Conservation (phyloP, 2,113 vertebrate genomes). For the Lophura nycthemera region DNA sequence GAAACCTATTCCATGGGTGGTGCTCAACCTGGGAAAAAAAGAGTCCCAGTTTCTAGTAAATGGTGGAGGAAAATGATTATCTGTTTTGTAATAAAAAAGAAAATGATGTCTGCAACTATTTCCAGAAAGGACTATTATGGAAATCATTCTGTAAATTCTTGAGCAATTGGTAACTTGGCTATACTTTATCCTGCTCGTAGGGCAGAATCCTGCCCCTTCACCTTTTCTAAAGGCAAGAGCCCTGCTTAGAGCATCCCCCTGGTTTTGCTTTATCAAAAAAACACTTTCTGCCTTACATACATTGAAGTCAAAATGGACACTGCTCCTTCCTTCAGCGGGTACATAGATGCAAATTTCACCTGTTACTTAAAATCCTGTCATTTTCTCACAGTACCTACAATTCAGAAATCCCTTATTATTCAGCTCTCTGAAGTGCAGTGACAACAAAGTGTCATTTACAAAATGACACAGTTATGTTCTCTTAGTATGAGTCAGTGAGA, state of each 20-base stretch:
- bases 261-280: background rate
- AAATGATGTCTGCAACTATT: background rate
- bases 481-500: background rate
- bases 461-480: background rate
- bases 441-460: background rate
- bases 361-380: constrained; percentile 1
- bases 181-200: background rate
- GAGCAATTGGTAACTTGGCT: background rate
- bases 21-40: background rate
- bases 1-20: accelerated
- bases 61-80: background rate
- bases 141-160: background rate
- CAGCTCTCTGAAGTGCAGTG: background rate
- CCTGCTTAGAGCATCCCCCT: background rate
- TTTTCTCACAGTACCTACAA: background rate
- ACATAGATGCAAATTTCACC: background rate
- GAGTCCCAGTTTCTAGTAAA: background rate
- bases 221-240: background rate
- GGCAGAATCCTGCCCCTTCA: background rate
- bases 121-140: background rate
- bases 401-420: background rate
- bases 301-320: background rate
- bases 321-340: background rate
- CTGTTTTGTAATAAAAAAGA: background rate
- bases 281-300: background rate